These are phyloP conservation scores for Drosophila nikananu DNA, from an alignment of 1,140 invertebrate genomes.

Conservation along the genomic window DNA sequence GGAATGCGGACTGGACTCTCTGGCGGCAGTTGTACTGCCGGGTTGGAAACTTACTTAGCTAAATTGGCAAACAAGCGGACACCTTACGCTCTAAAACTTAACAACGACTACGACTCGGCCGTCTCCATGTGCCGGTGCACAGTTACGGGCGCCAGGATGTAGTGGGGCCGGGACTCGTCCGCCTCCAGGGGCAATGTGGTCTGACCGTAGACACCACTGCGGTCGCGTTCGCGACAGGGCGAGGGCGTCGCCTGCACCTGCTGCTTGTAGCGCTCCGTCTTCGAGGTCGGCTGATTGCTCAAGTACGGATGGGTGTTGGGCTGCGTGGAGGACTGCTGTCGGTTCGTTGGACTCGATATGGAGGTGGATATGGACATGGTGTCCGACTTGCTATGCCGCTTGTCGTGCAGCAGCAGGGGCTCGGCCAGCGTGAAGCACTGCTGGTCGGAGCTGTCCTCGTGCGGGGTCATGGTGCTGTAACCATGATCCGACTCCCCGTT, in stretches of 20 bases:
- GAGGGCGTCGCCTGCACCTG: slow-evolving; percentile 63
- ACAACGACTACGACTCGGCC: slow-evolving; percentile 80
- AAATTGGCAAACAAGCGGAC: slow-evolving; percentile 81
- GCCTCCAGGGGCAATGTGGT: slow-evolving; percentile 70
- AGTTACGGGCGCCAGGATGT: slow-evolving; percentile 94
- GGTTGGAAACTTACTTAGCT: slow-evolving; percentile 36
- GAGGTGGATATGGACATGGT: slow-evolving; percentile 88
- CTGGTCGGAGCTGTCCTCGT: slow-evolving; percentile 93
- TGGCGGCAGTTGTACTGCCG: slow-evolving; percentile 57
- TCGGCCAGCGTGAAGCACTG: slow-evolving; percentile 90
- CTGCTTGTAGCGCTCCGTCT: slow-evolving; percentile 85
- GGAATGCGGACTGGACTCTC: slow-evolving; percentile 19
- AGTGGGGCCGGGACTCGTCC: slow-evolving; percentile 57
- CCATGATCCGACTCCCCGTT: slow-evolving; percentile 96
- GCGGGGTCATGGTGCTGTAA: slow-evolving; percentile 97
- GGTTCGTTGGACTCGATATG: slow-evolving; percentile 86
- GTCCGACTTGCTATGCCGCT: slow-evolving; percentile 87
- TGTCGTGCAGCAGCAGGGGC: slow-evolving; percentile 87
- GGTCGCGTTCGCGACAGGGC: slow-evolving; percentile 43
- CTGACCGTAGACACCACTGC: slow-evolving; percentile 74
- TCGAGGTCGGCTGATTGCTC: slow-evolving; percentile 63
- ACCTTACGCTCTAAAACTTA: slow-evolving; percentile 57
- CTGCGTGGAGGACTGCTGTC: slow-evolving; percentile 65
- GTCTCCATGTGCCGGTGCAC: slow-evolving; percentile 94
- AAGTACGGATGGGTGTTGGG: slow-evolving; percentile 62